Evolutionary conservation across 2,797 vertebrate species (phyloP).

Genomic region (Catharus ustulatus): DNA sequence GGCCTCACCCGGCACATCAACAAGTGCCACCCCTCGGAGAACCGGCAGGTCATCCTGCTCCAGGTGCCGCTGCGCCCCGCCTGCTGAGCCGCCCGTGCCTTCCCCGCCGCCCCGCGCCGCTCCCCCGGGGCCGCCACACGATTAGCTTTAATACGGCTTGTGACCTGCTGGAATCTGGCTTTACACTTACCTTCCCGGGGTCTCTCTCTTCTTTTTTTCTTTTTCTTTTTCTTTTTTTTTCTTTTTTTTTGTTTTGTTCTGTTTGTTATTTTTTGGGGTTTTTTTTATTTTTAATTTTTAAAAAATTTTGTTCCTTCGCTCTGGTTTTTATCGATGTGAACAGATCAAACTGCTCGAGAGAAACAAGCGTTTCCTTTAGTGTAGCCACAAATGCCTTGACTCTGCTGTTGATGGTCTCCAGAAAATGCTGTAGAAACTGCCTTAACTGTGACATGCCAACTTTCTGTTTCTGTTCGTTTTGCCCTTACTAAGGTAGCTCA

Average conservation of each 20-base stretch:
- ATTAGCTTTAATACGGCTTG: slow-evolving; percentile 94
- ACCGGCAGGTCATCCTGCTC: slow-evolving; percentile 92
- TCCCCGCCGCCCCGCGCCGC: not conserved
- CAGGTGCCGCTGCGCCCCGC: slow-evolving; percentile 94
- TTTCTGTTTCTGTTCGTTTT: slow-evolving; percentile 43
- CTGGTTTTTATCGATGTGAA: slow-evolving; percentile 69
- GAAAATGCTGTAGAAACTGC: slow-evolving; percentile 92
- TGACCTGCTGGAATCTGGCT: slow-evolving; percentile 85
- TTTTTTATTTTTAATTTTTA: not conserved
- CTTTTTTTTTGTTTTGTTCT: too few relatives aligned
- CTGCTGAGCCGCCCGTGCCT: slow-evolving; percentile 78
- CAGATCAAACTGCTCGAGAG: slow-evolving; percentile 74
- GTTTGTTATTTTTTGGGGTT: not conserved
- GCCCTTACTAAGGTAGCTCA: slow-evolving; percentile 66
- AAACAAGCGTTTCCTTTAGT: slow-evolving; percentile 83
- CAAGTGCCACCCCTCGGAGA: slow-evolving; percentile 94
- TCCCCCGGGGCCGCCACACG: slow-evolving; percentile 65
- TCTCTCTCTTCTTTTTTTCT: not conserved
- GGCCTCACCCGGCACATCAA: slow-evolving; percentile 95
- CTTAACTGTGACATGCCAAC: slow-evolving; percentile 85
- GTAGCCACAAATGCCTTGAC: slow-evolving; percentile 92
- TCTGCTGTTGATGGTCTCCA: slow-evolving; percentile 79
- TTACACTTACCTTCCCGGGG: slow-evolving; percentile 74
- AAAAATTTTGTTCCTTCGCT: not conserved
- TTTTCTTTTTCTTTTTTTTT: accelerated